Conservation (phyloP, 2,113 vertebrate species). For the Phalacrocorax carbo region DNA sequence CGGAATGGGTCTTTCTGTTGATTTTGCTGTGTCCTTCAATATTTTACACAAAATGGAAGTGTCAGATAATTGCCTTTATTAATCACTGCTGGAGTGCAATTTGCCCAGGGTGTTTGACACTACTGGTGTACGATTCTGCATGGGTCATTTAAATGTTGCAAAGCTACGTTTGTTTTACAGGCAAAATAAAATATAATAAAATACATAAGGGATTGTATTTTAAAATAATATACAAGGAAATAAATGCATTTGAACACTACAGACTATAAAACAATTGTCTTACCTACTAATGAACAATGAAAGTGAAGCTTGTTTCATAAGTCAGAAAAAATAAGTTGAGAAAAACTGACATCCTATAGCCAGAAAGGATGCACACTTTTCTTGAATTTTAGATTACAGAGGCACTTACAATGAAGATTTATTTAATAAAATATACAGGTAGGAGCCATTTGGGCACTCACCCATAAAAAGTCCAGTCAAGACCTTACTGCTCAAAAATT, state of each 20-base stretch:
- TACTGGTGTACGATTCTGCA: background rate
- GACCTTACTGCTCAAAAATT: background rate
- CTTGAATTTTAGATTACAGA: background rate
- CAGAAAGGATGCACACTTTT: background rate
- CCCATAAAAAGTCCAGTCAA: background rate
- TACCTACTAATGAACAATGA: background rate
- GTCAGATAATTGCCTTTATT: background rate
- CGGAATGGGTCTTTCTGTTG: background rate
- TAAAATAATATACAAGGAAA: background rate
- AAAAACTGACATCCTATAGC: background rate
- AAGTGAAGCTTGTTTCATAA: background rate
- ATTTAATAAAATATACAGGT: background rate
- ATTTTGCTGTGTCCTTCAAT: background rate
- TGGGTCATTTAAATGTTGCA: background rate
- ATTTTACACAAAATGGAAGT: background rate
- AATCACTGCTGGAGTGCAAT: background rate
- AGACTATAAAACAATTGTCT: background rate
- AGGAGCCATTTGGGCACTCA: background rate
- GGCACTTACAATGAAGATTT: background rate
- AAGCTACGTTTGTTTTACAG: background rate
- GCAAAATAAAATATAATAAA: background rate
- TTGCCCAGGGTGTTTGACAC: background rate
- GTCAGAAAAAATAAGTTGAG: background rate
- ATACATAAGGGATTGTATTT: background rate
- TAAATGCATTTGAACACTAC: background rate